These are phyloP conservation scores for Brevimyrus niger DNA, from an alignment of 2,113 vertebrate genomes.

Conservation along the genomic window DNA sequence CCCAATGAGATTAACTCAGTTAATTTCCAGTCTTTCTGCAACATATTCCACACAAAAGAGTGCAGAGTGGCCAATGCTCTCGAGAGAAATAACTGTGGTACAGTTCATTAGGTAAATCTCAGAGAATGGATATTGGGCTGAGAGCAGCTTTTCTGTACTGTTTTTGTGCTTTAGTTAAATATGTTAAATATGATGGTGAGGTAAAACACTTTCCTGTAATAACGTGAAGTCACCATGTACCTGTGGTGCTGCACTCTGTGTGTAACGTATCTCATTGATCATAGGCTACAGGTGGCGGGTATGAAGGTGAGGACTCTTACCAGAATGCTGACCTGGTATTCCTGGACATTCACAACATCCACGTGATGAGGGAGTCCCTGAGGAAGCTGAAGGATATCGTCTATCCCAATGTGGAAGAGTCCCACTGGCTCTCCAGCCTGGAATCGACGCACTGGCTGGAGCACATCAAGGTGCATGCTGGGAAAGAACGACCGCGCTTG, in stretches of 20 bases:
- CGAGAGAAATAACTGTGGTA: not conserved
- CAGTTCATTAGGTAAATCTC: not conserved
- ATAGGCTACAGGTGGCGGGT: conserved; percentile 94
- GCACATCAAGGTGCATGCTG: conserved; percentile 78
- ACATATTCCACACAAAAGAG: no score
- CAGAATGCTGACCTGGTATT: conserved; percentile 86
- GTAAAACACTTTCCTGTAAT: not conserved
- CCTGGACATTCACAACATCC: conserved; percentile 97
- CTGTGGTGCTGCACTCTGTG: not conserved
- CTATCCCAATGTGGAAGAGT: conserved; percentile 92
- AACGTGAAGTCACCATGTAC: not conserved
- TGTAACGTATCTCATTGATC: conserved; percentile 18
- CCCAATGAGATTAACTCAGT: no score
- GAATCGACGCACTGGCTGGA: conserved; percentile 98
- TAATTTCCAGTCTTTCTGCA: no score
- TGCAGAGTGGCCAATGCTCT: not conserved
- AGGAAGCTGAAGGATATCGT: conserved; percentile 96
- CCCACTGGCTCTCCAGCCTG: conserved; percentile 94
- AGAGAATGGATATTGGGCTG: not conserved
- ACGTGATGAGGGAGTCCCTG: conserved; percentile 95
- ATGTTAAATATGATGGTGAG: not conserved
- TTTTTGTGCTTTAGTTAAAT: not conserved
- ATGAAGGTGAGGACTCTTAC: conserved; percentile 90
- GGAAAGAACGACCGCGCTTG: not conserved
- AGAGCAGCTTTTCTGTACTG: not conserved